Base-by-base conservation (phyloP, 2,888 invertebrate species). In the Thymelicus sylvestris region DNA sequence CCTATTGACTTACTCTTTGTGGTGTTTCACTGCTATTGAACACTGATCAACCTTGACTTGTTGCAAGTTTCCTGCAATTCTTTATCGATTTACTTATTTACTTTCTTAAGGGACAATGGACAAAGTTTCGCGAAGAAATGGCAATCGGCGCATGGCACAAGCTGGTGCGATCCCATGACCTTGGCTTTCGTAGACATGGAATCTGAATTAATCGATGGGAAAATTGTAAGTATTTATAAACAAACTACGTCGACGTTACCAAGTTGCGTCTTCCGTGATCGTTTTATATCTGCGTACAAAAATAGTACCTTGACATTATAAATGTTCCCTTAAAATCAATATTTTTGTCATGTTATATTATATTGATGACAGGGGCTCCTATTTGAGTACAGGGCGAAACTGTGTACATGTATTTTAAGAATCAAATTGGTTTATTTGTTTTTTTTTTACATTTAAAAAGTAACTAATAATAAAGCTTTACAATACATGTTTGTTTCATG, bases 141-240 rank as follows among this genome's bases (percentile, higher is more conserved):
- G 67, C 74, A 74, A 73, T 74, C 75, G 82, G 85, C 82, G 86
- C 90, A 79, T 92, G 93, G 93, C 90, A 92, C 92, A 79, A 86
- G 79, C 90, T 91, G 93, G 93, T 91, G 92, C 93, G 85, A 85
- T 86, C 88, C 88, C 84, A 76, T 86, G 89, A 89, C 93, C 93
- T 92, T 93, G 89, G 74, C 75, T 84, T 82, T 86, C 84, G 79
- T 83, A 78, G 84, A 44, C 66, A 50, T 65, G 60, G 78, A 87
- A 86, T 83, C 83, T 84, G 77, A 81, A 85, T 69, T 72, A 90
- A 91, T 91, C 90, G 90, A 91, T 91, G 80, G 76, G 75, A 80
- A 79, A 81, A 78, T 83, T 85, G 76, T 79, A 78, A 77, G 79
- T 84, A 84, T 82, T 84, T 81, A 87, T 84, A 83, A 81, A 84